A percentile compares a stretch with the other conserved stretches of the same genome.
Conservation (phyloP, 2,888 invertebrate species). For the Agapetus fuscipes region DNA sequence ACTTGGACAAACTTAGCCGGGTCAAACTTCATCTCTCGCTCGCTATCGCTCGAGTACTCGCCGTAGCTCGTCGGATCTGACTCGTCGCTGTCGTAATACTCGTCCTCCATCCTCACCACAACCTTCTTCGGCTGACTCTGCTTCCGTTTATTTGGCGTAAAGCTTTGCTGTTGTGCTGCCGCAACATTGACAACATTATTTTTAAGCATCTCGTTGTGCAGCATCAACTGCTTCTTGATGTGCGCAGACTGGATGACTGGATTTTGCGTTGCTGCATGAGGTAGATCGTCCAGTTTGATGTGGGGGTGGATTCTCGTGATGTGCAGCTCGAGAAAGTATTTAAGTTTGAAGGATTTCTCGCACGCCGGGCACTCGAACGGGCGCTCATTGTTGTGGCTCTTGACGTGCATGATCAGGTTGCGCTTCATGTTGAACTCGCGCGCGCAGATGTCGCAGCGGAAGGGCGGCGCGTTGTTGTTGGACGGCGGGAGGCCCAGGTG, state of each 20-base stretch:
- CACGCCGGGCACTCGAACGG: slow-evolving; percentile 21
- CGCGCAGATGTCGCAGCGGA: slow-evolving; percentile 20
- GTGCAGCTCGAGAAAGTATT: slow-evolving; percentile 20
- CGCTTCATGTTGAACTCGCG: slow-evolving; percentile 21
- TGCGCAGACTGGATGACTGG: too few relatives aligned
- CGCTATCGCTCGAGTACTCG: slow-evolving; percentile 19
- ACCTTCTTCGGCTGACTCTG: slow-evolving; percentile 21
- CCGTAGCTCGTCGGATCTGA: slow-evolving; percentile 13
- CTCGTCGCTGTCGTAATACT: slow-evolving; percentile 15
- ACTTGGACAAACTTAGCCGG: slow-evolving; percentile 17
- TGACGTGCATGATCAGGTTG: slow-evolving; percentile 21
- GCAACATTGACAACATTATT: neutral
- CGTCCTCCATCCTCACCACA: slow-evolving; percentile 11
- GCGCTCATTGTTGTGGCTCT: slow-evolving; percentile 20
- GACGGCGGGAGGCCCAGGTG: slow-evolving; percentile 4
- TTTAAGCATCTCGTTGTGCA: too few relatives aligned
- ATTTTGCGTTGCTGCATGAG: too few relatives aligned
- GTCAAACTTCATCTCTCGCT: slow-evolving; percentile 10
- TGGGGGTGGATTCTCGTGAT: slow-evolving; percentile 19
- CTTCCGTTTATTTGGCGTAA: slow-evolving; percentile 20
- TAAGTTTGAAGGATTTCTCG: slow-evolving; percentile 20
- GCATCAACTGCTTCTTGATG: too few relatives aligned
- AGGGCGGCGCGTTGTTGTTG: slow-evolving; percentile 6
- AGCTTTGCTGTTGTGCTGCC: slow-evolving; percentile 1
- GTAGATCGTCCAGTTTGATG: slow-evolving; percentile 17